phyloP scores from a whole-genome alignment of 2,113 vertebrate species.

The human (Homo sapiens) region DNA sequence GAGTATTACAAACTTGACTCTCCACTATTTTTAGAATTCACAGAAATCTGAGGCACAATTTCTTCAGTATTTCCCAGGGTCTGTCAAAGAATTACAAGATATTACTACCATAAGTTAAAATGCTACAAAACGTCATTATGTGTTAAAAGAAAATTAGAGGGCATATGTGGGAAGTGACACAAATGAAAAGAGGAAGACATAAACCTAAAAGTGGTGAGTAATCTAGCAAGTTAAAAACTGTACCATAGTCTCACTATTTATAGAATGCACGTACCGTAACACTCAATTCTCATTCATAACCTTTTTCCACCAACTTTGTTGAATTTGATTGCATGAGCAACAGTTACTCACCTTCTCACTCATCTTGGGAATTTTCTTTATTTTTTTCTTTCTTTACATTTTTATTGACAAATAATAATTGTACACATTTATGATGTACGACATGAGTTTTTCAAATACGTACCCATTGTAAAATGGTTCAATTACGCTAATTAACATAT shows the following conservation, averaged over 20 bases:
- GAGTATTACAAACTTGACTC: neutral
- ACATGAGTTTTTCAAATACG: neutral
- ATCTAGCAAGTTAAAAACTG: neutral
- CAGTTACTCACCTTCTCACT: neutral
- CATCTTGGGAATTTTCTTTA: neutral
- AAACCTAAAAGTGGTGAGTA: neutral
- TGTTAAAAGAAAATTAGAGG: neutral
- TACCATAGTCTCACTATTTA: neutral
- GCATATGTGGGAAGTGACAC: neutral
- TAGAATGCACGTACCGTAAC: neutral
- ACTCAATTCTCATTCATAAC: neutral
- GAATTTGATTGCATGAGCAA: neutral
- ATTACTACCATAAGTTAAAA: neutral
- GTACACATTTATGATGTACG: neutral
- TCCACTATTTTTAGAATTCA: neutral
- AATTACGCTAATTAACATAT: neutral
- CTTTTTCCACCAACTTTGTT: neutral
- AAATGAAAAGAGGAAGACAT: constrained; percentile 8
- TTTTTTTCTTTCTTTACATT: neutral
- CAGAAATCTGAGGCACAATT: neutral
- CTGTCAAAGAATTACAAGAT: neutral
- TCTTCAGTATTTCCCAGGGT: neutral
- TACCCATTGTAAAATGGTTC: neutral
- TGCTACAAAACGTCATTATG: neutral
- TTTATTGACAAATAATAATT: neutral